These are phyloP conservation scores for Calephelis perditalis DNA, from an alignment of 2,888 invertebrate genomes.

Conservation along the genomic window DNA sequence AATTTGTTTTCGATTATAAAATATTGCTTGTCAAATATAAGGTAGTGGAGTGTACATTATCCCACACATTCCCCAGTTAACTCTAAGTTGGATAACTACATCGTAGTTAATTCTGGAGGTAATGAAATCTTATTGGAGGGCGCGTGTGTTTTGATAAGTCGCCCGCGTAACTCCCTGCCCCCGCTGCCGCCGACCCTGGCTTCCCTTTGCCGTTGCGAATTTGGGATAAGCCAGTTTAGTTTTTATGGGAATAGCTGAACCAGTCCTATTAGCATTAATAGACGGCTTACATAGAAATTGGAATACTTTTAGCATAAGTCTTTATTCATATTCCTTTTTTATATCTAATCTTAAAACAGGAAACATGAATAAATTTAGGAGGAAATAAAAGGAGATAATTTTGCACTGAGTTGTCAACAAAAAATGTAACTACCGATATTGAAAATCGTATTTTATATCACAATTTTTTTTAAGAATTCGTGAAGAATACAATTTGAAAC, in stretches of 20 bases:
- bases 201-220: too few species aligned
- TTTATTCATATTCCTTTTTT: too few species aligned
- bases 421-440: too few species aligned
- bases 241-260: background rate
- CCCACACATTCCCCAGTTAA: constrained; percentile 6
- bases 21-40: too few species aligned
- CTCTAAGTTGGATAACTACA: constrained; percentile 15
- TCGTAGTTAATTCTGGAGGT: constrained; percentile 19
- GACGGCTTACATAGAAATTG: background rate
- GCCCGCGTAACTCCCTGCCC: background rate
- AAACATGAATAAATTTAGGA: too few species aligned
- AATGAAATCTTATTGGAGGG: constrained; percentile 21
- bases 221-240: constrained; percentile 9
- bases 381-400: too few species aligned
- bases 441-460: too few species aligned
- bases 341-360: too few species aligned
- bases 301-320: background rate
- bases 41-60: background rate
- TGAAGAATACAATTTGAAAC: too few species aligned
- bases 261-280: background rate
- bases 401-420: too few species aligned
- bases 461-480: too few species aligned
- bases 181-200: background rate
- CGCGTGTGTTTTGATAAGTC: constrained; percentile 19
- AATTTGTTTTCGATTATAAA: too few species aligned